Conservation (phyloP, 2,113 vertebrate species). For the Barnardius zonarius region DNA sequence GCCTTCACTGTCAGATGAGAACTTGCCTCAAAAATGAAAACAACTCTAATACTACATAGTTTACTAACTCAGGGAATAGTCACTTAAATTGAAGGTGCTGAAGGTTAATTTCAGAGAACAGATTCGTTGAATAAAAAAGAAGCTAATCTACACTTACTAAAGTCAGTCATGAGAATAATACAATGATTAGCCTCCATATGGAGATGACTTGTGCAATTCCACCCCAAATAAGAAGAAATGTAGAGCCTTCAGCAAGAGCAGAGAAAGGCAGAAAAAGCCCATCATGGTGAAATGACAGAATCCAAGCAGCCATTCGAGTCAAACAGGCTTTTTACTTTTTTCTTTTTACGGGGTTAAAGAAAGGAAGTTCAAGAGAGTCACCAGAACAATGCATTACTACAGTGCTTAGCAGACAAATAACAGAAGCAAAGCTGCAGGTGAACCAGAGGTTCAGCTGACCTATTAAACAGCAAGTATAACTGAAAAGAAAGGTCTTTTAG, state of each 20-base stretch:
- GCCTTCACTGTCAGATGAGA: neutral
- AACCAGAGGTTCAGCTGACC: neutral
- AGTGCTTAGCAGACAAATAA: neutral
- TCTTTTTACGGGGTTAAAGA: neutral
- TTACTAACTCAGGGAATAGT: neutral
- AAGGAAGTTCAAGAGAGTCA: constrained; percentile 49
- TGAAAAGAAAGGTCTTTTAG: neutral
- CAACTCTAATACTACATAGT: neutral
- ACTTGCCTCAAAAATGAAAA: neutral
- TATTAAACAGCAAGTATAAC: neutral
- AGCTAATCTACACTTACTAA: neutral
- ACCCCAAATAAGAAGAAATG: neutral
- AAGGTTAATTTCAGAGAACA: neutral
- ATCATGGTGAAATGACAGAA: constrained; percentile 22
- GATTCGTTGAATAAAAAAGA: neutral
- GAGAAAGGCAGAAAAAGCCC: neutral
- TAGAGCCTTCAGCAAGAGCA: neutral
- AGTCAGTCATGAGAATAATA: neutral
- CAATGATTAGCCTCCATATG: neutral
- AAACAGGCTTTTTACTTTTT: neutral
- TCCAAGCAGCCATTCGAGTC: neutral
- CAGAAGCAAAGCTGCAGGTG: constrained; percentile 23
- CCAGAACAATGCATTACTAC: constrained; percentile 25
- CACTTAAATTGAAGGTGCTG: neutral
- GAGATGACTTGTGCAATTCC: neutral